Conservation (phyloP, 2,113 vertebrate genomes). For the Aythya baeri region DNA sequence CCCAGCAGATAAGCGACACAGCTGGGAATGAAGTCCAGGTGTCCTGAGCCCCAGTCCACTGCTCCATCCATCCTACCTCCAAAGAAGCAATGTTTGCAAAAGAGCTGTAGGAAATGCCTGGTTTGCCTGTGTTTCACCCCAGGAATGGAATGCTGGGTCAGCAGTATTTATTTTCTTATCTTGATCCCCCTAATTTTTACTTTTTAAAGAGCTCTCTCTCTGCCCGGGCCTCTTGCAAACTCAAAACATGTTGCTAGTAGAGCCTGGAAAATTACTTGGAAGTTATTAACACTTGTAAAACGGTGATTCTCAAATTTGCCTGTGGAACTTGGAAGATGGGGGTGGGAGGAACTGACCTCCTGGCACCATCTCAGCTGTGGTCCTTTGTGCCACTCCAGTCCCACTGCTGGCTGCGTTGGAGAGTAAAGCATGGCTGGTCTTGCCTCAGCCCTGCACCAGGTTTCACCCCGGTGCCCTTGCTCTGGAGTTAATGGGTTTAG, state of each 20-base stretch:
- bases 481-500: background rate
- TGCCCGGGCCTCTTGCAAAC: background rate
- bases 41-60: background rate
- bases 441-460: background rate
- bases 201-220: background rate
- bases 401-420: background rate
- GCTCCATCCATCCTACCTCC: background rate
- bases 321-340: background rate
- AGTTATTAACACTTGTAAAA: background rate
- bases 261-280: background rate
- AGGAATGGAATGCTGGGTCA: slow-evolving; percentile 23
- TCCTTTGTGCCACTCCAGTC: background rate
- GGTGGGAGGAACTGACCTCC: background rate
- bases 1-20: slow-evolving; percentile 6
- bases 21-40: slow-evolving; percentile 32
- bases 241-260: background rate
- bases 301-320: background rate
- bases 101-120: background rate
- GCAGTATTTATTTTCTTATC: slow-evolving; percentile 50
- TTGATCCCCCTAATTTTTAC: slow-evolving; percentile 35
- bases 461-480: background rate
- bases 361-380: background rate
- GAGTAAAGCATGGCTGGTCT: background rate
- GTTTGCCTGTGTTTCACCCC: slow-evolving; percentile 10
- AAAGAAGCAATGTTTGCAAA: background rate